phyloP scores from a whole-genome alignment of 92 coral and sea anemone species.

The Epizoanthus fatuus region DNA sequence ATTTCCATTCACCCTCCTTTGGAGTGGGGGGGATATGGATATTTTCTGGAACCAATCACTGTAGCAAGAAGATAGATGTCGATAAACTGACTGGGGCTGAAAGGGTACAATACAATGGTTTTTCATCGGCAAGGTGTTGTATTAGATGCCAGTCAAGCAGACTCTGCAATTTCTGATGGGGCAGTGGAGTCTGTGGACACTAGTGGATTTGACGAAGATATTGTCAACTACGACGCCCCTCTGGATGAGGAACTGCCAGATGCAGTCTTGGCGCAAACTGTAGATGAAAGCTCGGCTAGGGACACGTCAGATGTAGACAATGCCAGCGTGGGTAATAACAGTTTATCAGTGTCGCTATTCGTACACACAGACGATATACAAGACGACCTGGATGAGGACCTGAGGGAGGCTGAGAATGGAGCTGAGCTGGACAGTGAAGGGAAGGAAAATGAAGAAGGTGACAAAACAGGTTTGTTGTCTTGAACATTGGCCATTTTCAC shows the following conservation, averaged over 20 bases:
- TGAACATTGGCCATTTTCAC: no score
- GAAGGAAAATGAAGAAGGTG: slow-evolving; percentile 57
- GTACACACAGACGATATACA: slow-evolving; percentile 98
- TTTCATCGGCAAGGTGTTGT: neutral
- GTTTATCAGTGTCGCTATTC: slow-evolving; percentile 92
- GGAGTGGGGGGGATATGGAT: no score
- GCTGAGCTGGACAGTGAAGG: slow-evolving; percentile 62
- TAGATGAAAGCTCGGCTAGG: slow-evolving; percentile 54
- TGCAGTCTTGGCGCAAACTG: slow-evolving; percentile 17
- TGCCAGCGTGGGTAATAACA: slow-evolving; percentile 80
- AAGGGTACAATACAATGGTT: neutral
- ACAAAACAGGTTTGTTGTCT: no score
- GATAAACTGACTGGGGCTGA: no score
- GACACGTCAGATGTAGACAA: slow-evolving; percentile 77
- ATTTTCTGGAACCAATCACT: no score
- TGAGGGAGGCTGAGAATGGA: slow-evolving; percentile 84
- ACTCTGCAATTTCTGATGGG: neutral
- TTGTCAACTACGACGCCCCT: neutral
- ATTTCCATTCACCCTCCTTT: no score
- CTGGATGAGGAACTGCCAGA: slow-evolving; percentile 32
- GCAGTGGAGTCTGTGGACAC: neutral
- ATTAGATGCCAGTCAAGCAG: neutral
- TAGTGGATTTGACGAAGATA: slow-evolving; percentile 15
- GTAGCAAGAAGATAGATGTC: no score
- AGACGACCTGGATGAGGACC: slow-evolving; percentile 97